Evolutionary conservation across 2,797 vertebrate species (phyloP).

Genomic region (Xenopus petersii): DNA sequence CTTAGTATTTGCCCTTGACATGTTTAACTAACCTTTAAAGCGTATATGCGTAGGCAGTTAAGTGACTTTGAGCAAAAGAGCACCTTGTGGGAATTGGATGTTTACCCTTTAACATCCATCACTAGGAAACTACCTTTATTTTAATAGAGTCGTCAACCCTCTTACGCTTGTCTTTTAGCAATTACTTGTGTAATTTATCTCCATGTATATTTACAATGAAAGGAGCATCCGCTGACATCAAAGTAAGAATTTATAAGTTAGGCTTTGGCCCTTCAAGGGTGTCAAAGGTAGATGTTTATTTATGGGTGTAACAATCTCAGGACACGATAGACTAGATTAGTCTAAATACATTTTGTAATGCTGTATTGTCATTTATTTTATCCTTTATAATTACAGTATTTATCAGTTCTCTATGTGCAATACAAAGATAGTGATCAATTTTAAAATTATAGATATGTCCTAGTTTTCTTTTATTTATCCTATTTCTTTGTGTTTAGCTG

Average conservation of each 20-base stretch:
- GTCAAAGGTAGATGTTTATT: slow-evolving; percentile 19
- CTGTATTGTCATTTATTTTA: neutral
- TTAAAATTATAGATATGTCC: too few species aligned
- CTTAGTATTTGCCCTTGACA: slow-evolving; percentile 29
- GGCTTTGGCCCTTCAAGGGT: slow-evolving; percentile 2
- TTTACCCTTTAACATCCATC: slow-evolving; percentile 39
- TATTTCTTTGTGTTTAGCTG: too few species aligned
- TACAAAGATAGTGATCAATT: too few species aligned
- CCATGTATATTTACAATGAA: slow-evolving; percentile 39
- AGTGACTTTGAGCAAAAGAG: slow-evolving; percentile 2
- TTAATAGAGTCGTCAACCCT: slow-evolving; percentile 42
- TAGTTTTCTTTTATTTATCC: too few species aligned
- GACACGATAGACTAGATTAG: too few species aligned
- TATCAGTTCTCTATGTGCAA: neutral
- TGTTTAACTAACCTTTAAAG: slow-evolving; percentile 21
- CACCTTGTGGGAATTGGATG: slow-evolving; percentile 41
- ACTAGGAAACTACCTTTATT: slow-evolving; percentile 43
- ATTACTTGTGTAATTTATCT: slow-evolving; percentile 46
- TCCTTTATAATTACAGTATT: neutral
- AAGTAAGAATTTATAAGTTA: slow-evolving; percentile 20
- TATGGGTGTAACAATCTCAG: neutral
- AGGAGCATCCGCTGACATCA: slow-evolving; percentile 11
- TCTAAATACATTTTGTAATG: neutral
- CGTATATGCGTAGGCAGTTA: slow-evolving; percentile 3
- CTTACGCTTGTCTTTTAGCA: slow-evolving; percentile 42